These are phyloP conservation scores for Cotesia chilonis DNA, from an alignment of 1,140 invertebrate species.

Conservation along the genomic window DNA sequence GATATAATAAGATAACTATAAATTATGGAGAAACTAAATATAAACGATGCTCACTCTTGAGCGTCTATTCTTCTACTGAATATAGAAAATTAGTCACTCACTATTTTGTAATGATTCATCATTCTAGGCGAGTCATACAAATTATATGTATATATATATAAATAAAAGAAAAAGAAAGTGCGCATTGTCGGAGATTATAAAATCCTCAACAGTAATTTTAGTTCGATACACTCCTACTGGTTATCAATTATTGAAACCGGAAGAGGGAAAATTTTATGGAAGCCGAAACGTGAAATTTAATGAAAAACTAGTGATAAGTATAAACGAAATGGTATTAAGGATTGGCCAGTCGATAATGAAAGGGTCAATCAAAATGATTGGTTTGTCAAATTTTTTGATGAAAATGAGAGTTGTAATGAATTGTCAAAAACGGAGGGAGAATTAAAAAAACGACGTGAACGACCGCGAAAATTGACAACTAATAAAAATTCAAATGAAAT, in stretches of 20 bases:
- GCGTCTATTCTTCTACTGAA: no score
- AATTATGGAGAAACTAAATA: no score
- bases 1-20: no score
- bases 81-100: no score
- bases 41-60: no score
- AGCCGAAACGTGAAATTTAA: conserved; percentile 27
- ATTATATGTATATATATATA: no score
- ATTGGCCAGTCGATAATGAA: conserved; percentile 2
- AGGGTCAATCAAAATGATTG: conserved; percentile 13
- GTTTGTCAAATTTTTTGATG: conserved; percentile 14
- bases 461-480: neutral
- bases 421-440: neutral
- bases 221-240: conserved; percentile 27
- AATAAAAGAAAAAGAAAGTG: no score
- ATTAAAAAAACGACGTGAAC: neutral
- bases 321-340: conserved; percentile 22
- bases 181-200: no score
- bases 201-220: neutral
- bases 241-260: conserved; percentile 13
- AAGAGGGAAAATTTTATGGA: conserved; percentile 30
- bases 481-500: neutral
- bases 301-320: conserved; percentile 26
- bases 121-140: no score
- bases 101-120: no score
- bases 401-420: neutral